Conservation (phyloP, 2,113 vertebrate genomes). For the Campylomormyrus numenius region DNA sequence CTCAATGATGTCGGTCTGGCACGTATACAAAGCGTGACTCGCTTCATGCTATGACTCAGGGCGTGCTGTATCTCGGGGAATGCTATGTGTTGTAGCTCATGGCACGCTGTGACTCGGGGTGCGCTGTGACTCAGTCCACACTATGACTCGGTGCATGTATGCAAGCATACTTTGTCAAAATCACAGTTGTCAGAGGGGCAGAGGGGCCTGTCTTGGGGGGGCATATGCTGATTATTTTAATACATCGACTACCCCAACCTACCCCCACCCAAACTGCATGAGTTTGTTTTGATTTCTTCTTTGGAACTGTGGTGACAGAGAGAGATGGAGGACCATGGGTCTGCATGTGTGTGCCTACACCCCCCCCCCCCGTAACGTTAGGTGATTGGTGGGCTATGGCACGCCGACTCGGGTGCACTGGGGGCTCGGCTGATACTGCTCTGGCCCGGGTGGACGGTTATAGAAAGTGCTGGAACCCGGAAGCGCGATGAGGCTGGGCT, state of each 20-base stretch:
- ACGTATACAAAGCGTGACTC: background rate
- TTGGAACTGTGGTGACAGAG: slow-evolving; percentile 54
- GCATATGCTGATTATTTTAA: slow-evolving; percentile 50
- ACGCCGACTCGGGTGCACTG: slow-evolving; percentile 59
- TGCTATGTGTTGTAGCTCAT: slow-evolving; percentile 19
- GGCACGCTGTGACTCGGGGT: slow-evolving; percentile 33
- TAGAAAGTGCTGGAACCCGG: slow-evolving; percentile 46
- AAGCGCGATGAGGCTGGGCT: slow-evolving; percentile 40
- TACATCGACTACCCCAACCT: slow-evolving; percentile 49
- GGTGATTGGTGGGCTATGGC: slow-evolving; percentile 56
- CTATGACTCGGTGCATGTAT: background rate
- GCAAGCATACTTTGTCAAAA: background rate
- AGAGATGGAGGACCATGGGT: slow-evolving; percentile 60
- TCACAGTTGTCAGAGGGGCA: background rate
- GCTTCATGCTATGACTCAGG: background rate
- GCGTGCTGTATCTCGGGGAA: background rate
- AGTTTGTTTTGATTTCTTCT: slow-evolving; percentile 66
- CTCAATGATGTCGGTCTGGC: background rate
- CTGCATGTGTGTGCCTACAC: slow-evolving; percentile 16
- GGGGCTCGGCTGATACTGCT: slow-evolving; percentile 54
- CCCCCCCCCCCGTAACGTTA: slow-evolving; percentile 49
- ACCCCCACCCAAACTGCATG: slow-evolving; percentile 41
- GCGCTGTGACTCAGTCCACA: slow-evolving; percentile 16
- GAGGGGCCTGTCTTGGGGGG: background rate
- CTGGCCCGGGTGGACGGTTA: slow-evolving; percentile 50